A percentile compares a stretch with the other conserved stretches of the same genome.
Conservation (phyloP, 2,888 invertebrate species). For the Spisula subtruncata region DNA sequence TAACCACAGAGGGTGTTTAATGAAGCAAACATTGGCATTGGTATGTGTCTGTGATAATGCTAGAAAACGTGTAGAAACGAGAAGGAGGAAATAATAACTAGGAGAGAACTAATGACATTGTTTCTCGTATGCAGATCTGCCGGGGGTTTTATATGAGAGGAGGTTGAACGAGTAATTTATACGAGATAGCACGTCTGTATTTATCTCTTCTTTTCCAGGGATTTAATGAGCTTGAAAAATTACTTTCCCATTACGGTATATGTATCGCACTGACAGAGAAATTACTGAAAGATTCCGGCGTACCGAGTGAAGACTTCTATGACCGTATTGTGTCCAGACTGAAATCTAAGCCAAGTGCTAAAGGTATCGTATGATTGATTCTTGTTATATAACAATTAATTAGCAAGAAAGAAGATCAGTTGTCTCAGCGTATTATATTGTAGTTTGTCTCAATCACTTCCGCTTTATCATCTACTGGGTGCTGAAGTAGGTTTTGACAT, state of each 20-base stretch:
- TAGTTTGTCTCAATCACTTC: too few species aligned
- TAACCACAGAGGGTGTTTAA: background rate
- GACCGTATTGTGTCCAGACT: constrained; percentile 95
- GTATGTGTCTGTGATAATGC: background rate
- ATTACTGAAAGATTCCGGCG: constrained; percentile 97
- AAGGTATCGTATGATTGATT: constrained; percentile 90
- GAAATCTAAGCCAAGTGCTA: constrained; percentile 94
- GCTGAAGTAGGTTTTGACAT: too few species aligned
- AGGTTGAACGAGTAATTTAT: background rate
- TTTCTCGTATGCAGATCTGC: background rate
- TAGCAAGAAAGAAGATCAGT: too few species aligned
- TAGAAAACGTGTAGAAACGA: background rate
- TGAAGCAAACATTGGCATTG: background rate
- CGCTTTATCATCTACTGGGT: too few species aligned
- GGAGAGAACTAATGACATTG: background rate
- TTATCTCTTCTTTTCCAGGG: constrained; percentile 91
- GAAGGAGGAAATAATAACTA: background rate
- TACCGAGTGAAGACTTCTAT: constrained; percentile 89
- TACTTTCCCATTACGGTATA: constrained; percentile 94
- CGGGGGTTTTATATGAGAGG: too few species aligned
- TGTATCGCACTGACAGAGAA: constrained; percentile 98
- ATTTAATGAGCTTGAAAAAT: constrained; percentile 96
- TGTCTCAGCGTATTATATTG: too few species aligned
- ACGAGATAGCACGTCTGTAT: background rate
- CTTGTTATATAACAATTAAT: too few species aligned